Conservation (phyloP, 2,113 vertebrate species). For the Antechinus stuartii region DNA sequence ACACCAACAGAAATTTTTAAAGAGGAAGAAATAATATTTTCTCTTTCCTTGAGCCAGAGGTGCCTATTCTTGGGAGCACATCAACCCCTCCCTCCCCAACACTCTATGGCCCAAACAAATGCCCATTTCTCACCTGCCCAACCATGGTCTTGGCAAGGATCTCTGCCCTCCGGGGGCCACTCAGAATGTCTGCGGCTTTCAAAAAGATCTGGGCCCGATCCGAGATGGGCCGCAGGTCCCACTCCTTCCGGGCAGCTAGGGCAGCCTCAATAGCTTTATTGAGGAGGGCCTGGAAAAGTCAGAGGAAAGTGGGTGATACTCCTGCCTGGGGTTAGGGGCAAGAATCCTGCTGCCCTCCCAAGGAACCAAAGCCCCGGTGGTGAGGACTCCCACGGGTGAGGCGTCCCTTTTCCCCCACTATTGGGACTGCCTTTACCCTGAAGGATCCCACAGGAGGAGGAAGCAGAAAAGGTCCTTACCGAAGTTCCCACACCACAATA, state of each 20-base stretch:
- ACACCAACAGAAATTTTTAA: background rate
- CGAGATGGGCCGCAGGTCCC: slow-evolving; percentile 93
- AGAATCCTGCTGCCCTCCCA: background rate
- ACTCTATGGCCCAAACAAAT: accelerated
- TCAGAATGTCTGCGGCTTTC: slow-evolving; percentile 92
- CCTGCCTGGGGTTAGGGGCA: background rate
- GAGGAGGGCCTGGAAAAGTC: slow-evolving; percentile 88
- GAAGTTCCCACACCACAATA: background rate
- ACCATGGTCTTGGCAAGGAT: slow-evolving; percentile 97
- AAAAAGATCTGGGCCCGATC: slow-evolving; percentile 95
- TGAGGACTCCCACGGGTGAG: background rate
- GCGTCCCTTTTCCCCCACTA: background rate
- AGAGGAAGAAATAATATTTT: background rate
- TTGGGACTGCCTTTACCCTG: background rate
- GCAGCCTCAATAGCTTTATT: slow-evolving; percentile 92
- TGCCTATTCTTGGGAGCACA: background rate
- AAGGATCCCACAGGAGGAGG: background rate
- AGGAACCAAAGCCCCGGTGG: background rate
- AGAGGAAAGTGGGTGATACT: background rate
- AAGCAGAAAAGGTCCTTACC: background rate
- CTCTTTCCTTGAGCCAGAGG: background rate
- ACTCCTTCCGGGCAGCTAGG: slow-evolving; percentile 90
- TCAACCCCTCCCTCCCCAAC: accelerated
- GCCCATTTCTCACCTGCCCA: slow-evolving; percentile 88
- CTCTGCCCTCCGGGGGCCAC: slow-evolving; percentile 90